Evolutionary conservation across 2,113 vertebrate genomes (phyloP).

Genomic region (Mustelus asterias): DNA sequence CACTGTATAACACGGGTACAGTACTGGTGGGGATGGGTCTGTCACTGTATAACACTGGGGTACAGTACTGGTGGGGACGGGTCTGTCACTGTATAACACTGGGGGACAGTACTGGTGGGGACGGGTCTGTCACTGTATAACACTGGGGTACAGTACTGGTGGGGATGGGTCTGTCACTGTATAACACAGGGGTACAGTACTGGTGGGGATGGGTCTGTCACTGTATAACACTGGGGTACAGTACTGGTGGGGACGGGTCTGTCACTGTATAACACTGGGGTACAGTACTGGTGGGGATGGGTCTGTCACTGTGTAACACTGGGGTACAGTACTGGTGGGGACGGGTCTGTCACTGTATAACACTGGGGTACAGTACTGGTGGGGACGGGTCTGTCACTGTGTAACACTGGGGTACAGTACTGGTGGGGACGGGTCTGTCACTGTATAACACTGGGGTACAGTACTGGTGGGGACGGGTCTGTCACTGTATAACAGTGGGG

Average conservation of each 20-base stretch:
- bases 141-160: background rate
- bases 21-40: background rate
- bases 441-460: background rate
- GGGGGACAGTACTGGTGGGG: background rate
- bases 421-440: background rate
- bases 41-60: background rate
- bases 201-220: background rate
- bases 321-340: no score
- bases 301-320: no score
- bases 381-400: background rate
- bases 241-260: background rate
- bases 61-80: background rate
- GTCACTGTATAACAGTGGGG: background rate
- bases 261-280: background rate
- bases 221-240: background rate
- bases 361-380: no score
- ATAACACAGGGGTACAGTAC: background rate
- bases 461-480: background rate
- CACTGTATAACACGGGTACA: no score
- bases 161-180: background rate
- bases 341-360: no score
- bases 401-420: background rate
- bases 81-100: background rate
- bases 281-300: no score
- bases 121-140: background rate